Evolutionary conservation across 2,113 vertebrate genomes (phyloP), one percentile per base, ranked within the genome.

Genomic region (Pungitius pungitius): DNA sequence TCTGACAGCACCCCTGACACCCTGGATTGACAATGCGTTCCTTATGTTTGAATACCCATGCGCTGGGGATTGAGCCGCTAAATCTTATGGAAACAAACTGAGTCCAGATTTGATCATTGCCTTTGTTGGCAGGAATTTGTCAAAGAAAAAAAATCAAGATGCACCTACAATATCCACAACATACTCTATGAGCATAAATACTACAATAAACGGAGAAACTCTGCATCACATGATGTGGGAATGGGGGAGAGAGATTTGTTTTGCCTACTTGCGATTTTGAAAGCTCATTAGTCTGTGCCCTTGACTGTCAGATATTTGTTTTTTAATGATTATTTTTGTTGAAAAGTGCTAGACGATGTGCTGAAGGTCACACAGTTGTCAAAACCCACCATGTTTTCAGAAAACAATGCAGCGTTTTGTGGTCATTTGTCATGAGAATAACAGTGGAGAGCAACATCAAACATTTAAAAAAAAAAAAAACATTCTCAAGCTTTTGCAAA

Each of bases 241-340:
- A 66, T 54, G 3, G 45, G 39, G 52, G 37, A 27, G 20, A 77
- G 27, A 7, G 1, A 87, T 89, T 81, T 82, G 43, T 79, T 78
- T 88, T 69, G 54, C 47, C 14, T 52, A 12, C 49, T 47, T 66
- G 45, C 77, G 55, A 73, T 57, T 78, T 73, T 84, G 58, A 85
- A 79, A 77, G 70, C 62, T 89, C 84, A 85, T 90, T 87, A 83
- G 47, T 57, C 39, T n/a, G 47, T 71, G 81, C 72, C 59, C 56
- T 65, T 62, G 18, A 72, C 78, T 65, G 63, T 67, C 78, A 73
- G 52, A 63, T 39, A 80, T 73, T 78, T 78, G 14, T 10, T 68
- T 80, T 74, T 58, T 73, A 24, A 83, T 89, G 71, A 85, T 89
- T 88, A 86, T 84, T 88, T 84, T 72, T 82, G 71, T 72, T 84